Conservation (phyloP, 2,888 invertebrate species). For the Dilophus febrilis region DNA sequence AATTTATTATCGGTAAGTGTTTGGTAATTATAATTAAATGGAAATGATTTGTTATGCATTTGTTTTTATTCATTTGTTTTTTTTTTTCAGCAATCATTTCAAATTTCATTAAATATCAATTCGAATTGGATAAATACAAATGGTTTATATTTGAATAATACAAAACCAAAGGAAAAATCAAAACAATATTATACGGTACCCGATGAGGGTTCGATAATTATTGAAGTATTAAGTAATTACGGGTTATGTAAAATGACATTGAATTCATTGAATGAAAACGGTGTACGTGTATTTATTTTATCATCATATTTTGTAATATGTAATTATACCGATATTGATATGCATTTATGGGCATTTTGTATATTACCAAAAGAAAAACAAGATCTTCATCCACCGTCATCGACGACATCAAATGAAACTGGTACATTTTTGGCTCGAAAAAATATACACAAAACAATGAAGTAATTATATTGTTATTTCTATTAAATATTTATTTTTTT, state of each 20-base stretch:
- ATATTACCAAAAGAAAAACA: conserved; percentile 22
- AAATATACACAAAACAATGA: too few relatives aligned
- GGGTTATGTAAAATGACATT: conserved; percentile 12
- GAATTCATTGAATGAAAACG: conserved; percentile 19
- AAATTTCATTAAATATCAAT: conserved; percentile 13
- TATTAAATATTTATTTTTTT: too few relatives aligned
- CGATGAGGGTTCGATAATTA: conserved; percentile 1
- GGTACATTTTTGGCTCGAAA: too few relatives aligned
- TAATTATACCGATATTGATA: conserved; percentile 19
- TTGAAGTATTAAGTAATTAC: neutral
- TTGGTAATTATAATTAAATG: neutral
- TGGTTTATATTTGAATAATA: neutral
- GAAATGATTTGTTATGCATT: neutral
- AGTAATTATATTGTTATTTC: too few relatives aligned
- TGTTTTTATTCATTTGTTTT: neutral
- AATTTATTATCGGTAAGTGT: conserved; percentile 12
- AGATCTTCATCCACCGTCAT: neutral
- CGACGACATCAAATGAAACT: neutral
- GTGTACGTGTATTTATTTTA: conserved; percentile 20
- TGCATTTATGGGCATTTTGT: conserved; percentile 19
- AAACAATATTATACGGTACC: neutral
- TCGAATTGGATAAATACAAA: conserved; percentile 13
- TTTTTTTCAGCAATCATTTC: conserved; percentile 1
- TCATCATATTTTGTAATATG: conserved; percentile 21
- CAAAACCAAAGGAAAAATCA: neutral